Evolutionary conservation across 2,797 vertebrate genomes (phyloP), one percentile per base, ranked within the genome.

Genomic region (Ceryle rudis): DNA sequence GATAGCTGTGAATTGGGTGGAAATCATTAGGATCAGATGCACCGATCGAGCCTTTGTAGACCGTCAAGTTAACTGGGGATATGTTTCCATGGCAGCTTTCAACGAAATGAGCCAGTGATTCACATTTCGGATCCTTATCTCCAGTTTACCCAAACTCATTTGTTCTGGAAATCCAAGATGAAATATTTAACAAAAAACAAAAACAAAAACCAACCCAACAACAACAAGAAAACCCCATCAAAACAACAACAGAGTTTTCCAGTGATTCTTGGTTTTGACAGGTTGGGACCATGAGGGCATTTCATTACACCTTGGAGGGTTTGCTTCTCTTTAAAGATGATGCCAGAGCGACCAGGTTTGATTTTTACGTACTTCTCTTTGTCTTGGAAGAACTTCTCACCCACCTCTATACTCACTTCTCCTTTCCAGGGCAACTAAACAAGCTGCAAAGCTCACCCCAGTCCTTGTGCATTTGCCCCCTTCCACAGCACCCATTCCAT

Each of bases 11-110:
- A 87, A 62, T 20, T 81, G 93, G 75, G 90, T 85, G 88, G 94
- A 54, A 96, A 96, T 89, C 91, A 67, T 86, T 81, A 55, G 95
- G 94, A 90, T 95, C 58, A 5, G 21, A 62, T 79, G 91, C 51
- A 82, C 91, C 4, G 94, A 89, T 73, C 19, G 67, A 84, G 93
- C 51, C 75, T 94, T 83, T 89, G 91, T 16, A 95, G 90, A 90
- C 22, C 72, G 72, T 2, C 2, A 47, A 80, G 94, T 90, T 64
- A 81, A 46, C 60, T 3, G n/a, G 87, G 88, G 94, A 79, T 86
- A 33, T 55, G 96, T 97, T 95, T 89, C 93, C 93, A 90, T 81
- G 75, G 83, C 88, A 95, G 82, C 86, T 93, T n/a, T 75, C 83
- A 64, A 17, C 19, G 14, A 42, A 93, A 81, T 5, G 16, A 93